Evolutionary conservation across 2,888 invertebrate genomes (phyloP), one percentile per base, ranked within the genome.

Genomic region (Athalia cordata): DNA sequence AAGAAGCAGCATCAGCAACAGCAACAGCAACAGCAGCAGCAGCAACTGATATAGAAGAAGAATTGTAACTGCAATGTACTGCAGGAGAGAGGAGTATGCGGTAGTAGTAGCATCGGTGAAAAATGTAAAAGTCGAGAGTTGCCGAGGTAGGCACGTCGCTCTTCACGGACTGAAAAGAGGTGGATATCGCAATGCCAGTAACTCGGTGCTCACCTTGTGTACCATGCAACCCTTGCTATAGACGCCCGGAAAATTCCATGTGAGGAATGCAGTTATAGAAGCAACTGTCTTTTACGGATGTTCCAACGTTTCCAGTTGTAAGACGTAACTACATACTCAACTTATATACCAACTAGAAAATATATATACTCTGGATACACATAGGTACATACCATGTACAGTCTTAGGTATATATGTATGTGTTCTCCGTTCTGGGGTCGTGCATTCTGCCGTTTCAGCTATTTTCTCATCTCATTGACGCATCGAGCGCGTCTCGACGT

Each of bases 381-480:
- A n/a, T n/a, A 55, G 11, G 55, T 55, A 9, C 4, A 7, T n/a
- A 29, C 29, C 55, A 11, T n/a, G 6, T 4, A 55, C 55, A 9
- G 11, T n/a, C 61, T 52, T 11, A 7, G 9, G 67, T 52, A 47
- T 8, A 6, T 3, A 47, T 8, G 8, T 3, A 6, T 47, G 9
- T 29, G 29, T 52, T 29, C 43, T 43, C 55, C 68, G 52, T 68
- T 55, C 57, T 9, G 13, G 8, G 4, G 47, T 72, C 72, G n/a
- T 47, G 72, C 72, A 72, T 72, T 72, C 72, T 72, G 43, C 29
- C 72, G 4, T 72, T 57, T 72, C 72, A 59, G 72, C 72, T 59
- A 72, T 72, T 72, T 72, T 72, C 72, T 72, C 72, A 72, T 72
- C 59, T 72, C 45, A 57, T 59, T 72, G 72, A 59, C 72, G 47